These are phyloP conservation scores for Dissostichus mawsoni DNA, from an alignment of 2,113 vertebrate genomes.

Conservation along the genomic window DNA sequence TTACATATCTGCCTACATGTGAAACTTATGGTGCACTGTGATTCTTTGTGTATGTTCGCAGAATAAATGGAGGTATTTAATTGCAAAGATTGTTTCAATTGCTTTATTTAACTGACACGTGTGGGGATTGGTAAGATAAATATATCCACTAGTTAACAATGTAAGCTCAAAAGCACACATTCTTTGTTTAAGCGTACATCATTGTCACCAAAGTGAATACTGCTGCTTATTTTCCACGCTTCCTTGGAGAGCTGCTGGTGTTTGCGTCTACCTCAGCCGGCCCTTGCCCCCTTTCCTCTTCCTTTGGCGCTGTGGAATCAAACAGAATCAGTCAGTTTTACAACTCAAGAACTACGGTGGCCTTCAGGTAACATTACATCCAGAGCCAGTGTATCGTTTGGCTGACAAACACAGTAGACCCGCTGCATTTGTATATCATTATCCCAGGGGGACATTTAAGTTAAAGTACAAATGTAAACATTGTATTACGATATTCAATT, in stretches of 20 bases:
- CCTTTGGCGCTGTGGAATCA: conserved; percentile 78
- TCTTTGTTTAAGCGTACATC: background rate
- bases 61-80: conserved; percentile 67
- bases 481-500: too few species aligned
- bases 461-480: too few species aligned
- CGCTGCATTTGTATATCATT: too few species aligned
- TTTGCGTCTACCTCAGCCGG: conserved; percentile 72
- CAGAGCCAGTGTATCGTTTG: too few species aligned
- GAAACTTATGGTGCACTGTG: conserved; percentile 58
- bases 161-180: background rate
- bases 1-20: conserved; percentile 68
- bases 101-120: background rate
- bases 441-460: too few species aligned
- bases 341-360: too few species aligned
- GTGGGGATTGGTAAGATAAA: background rate
- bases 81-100: conserved; percentile 31
- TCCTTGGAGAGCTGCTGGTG: conserved; percentile 19
- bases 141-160: background rate
- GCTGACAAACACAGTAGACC: too few species aligned
- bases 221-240: conserved; percentile 7
- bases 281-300: conserved; percentile 81
- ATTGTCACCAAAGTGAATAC: background rate
- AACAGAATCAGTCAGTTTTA: conserved; percentile 3
- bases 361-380: too few species aligned
- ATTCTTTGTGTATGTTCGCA: conserved; percentile 46